phyloP scores from a whole-genome alignment of 2,113 vertebrate genomes.

The Oophaga pumilio region DNA sequence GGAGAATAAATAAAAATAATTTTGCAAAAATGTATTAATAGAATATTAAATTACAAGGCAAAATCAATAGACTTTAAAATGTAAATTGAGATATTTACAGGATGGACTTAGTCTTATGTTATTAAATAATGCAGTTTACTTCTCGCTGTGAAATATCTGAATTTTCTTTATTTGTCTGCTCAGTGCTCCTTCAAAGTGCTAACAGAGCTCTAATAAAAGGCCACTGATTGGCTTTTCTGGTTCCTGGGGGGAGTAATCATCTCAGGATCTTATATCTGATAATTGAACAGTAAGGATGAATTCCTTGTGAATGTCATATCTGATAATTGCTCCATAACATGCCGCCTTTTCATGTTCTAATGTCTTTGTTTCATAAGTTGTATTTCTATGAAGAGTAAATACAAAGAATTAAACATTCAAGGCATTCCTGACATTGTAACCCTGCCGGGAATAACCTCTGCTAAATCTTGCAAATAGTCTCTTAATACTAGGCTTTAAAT shows the following conservation, averaged over 20 bases:
- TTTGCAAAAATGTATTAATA: neutral
- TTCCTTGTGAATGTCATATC: slow-evolving; percentile 44
- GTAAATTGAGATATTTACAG: neutral
- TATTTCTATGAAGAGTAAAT: neutral
- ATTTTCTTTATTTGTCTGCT: neutral
- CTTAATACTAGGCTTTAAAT: slow-evolving; percentile 25
- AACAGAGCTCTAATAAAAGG: neutral
- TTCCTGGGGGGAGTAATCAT: neutral
- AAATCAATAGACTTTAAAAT: neutral
- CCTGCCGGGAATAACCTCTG: neutral
- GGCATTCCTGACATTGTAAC: neutral
- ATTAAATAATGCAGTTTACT: neutral
- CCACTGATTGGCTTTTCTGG: too few relatives aligned
- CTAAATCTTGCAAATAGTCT: slow-evolving; percentile 16
- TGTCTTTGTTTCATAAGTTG: slow-evolving; percentile 42
- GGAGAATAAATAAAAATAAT: neutral
- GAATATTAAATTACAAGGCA: neutral
- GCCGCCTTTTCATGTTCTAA: neutral
- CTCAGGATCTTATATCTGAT: slow-evolving; percentile 26
- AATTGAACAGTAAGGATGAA: slow-evolving; percentile 15
- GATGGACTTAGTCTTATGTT: neutral
- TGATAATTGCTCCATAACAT: slow-evolving; percentile 33
- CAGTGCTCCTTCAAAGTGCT: neutral
- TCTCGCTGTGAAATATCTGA: neutral
- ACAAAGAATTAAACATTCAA: slow-evolving; percentile 10